Percentiles rank a stretch among this genome's conserved stretches.
phyloP scores from a whole-genome alignment of 2,888 invertebrate genomes.

The Drosophila acutilabella region DNA sequence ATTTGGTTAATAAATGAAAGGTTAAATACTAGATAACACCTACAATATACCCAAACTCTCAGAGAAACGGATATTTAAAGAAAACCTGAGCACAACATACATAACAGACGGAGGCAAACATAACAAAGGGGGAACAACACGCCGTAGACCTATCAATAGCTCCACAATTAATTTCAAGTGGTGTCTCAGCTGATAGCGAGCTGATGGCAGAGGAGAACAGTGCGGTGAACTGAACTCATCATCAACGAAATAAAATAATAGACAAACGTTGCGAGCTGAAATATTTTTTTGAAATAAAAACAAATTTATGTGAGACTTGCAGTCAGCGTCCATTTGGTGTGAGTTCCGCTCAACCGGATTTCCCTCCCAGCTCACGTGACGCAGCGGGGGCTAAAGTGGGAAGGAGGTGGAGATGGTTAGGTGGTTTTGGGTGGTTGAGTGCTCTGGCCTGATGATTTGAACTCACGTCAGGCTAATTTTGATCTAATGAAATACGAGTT shows the following conservation, averaged over 20 bases:
- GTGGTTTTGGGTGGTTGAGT: background rate
- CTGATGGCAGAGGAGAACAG: slow-evolving; percentile 4
- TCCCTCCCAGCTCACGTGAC: slow-evolving; percentile 52
- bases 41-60: background rate
- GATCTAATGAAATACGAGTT: slow-evolving; percentile 63
- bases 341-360: slow-evolving; percentile 74
- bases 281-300: slow-evolving; percentile 27
- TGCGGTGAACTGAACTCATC: slow-evolving; percentile 35
- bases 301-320: slow-evolving; percentile 72
- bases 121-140: slow-evolving; percentile 16
- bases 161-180: slow-evolving; percentile 67
- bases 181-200: slow-evolving; percentile 4
- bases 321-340: slow-evolving; percentile 70
- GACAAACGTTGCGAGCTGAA: slow-evolving; percentile 30
- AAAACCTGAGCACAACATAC: slow-evolving; percentile 37
- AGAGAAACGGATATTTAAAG: background rate
- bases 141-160: slow-evolving; percentile 71
- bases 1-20: background rate
- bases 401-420: background rate
- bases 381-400: background rate
- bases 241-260: slow-evolving; percentile 33
- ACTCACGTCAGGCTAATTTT: slow-evolving; percentile 68
- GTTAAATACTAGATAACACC: background rate
- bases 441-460: slow-evolving; percentile 27
- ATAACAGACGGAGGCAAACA: slow-evolving; percentile 48